A percentile compares a stretch with the other conserved stretches of the same genome.
Conservation (phyloP, 2,113 vertebrate species). For the Columbina picui region DNA sequence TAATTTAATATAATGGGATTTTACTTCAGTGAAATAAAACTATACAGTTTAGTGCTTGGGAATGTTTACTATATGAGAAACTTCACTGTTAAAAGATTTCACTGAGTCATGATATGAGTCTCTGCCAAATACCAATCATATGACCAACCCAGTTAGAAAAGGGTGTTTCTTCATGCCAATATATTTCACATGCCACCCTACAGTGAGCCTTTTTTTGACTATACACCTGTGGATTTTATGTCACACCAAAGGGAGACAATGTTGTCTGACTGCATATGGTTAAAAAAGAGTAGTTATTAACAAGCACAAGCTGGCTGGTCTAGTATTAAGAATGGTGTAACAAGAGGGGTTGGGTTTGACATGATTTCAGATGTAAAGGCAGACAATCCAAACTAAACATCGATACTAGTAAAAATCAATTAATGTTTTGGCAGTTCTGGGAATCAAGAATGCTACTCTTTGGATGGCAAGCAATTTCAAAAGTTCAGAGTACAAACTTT, state of each 20-base stretch:
- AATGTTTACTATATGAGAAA: constrained; percentile 30
- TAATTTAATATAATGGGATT: constrained; percentile 35
- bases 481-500: background rate
- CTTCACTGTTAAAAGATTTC: constrained; percentile 39
- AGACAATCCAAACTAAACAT: background rate
- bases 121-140: constrained; percentile 40
- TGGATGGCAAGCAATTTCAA: background rate
- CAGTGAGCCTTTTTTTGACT: background rate
- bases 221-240: background rate
- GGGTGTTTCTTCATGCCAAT: constrained; percentile 40
- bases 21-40: constrained; percentile 34
- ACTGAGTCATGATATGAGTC: constrained; percentile 30
- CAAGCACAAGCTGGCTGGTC: background rate
- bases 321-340: background rate
- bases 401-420: background rate
- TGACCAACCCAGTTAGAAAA: constrained; percentile 25
- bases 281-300: background rate
- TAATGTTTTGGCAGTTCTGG: background rate
- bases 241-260: background rate
- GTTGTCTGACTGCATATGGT: background rate
- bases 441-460: background rate
- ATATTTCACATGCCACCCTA: constrained; percentile 23
- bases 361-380: background rate
- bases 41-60: background rate
- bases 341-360: background rate